Percentiles rank a stretch among this genome's conserved stretches.
Evolutionary conservation across 2,888 invertebrate species (phyloP).

Genomic region (Tholera decimalis): DNA sequence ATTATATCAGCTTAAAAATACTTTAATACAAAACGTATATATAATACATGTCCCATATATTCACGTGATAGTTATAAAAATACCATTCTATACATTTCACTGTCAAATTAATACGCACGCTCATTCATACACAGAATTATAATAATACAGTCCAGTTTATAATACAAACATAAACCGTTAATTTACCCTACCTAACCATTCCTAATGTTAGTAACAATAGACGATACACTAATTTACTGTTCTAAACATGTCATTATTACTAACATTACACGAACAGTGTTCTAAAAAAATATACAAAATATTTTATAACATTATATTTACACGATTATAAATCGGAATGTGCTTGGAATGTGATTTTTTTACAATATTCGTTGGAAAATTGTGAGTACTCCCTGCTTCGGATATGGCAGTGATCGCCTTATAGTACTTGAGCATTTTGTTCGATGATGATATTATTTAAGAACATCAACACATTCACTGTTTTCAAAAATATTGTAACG

Average conservation of each 20-base stretch:
- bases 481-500: slow-evolving; percentile 72
- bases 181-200: slow-evolving; percentile 72
- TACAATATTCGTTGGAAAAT: slow-evolving; percentile 66
- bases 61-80: slow-evolving; percentile 65
- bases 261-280: slow-evolving; percentile 72
- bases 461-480: slow-evolving; percentile 91
- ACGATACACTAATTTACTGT: slow-evolving; percentile 41
- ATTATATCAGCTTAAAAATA: slow-evolving; percentile 74
- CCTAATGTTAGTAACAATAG: slow-evolving; percentile 73
- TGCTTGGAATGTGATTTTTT: slow-evolving; percentile 73
- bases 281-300: slow-evolving; percentile 83
- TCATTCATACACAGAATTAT: slow-evolving; percentile 72
- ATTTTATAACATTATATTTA: slow-evolving; percentile 81
- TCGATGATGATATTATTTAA: slow-evolving; percentile 81
- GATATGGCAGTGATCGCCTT: slow-evolving; percentile 87
- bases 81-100: slow-evolving; percentile 76
- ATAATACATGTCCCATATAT: slow-evolving; percentile 74
- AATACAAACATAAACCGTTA: slow-evolving; percentile 85
- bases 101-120: slow-evolving; percentile 65
- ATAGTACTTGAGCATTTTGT: slow-evolving; percentile 89
- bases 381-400: slow-evolving; percentile 75
- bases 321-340: slow-evolving; percentile 76
- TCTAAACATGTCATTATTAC: slow-evolving; percentile 68
- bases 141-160: slow-evolving; percentile 86
- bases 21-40: slow-evolving; percentile 79